A percentile compares a stretch with the other conserved stretches of the same genome.
Conservation (phyloP, 2,888 invertebrate genomes). For the Halictus quadricinctus region DNA sequence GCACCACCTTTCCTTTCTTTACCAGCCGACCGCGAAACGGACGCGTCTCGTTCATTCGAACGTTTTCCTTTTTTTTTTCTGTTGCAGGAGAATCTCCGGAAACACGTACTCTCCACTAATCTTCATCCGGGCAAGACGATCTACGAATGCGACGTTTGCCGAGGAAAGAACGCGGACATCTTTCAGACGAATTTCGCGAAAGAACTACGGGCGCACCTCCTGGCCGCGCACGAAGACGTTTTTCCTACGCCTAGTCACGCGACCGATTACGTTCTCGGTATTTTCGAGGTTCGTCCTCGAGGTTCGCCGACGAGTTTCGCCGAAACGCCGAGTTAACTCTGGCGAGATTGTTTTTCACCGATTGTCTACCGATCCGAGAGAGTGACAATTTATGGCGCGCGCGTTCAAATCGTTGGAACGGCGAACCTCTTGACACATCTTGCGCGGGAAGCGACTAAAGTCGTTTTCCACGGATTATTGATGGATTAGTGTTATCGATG, state of each 20-base stretch:
- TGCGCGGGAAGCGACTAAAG: too few species aligned
- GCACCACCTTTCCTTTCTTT: neutral
- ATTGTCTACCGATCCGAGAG: neutral
- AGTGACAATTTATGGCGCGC: constrained; percentile 25
- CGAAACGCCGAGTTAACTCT: constrained; percentile 24
- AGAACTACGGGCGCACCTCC: constrained; percentile 87
- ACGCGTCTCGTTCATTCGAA: neutral
- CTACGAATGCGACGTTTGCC: constrained; percentile 90
- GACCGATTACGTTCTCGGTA: constrained; percentile 83
- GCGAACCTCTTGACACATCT: neutral
- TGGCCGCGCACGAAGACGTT: constrained; percentile 84
- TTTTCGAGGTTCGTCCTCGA: constrained; percentile 76
- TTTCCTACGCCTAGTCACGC: constrained; percentile 84
- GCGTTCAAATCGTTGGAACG: constrained; percentile 17
- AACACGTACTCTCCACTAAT: constrained; percentile 91
- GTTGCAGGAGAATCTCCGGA: constrained; percentile 91
- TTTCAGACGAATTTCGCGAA: constrained; percentile 87
- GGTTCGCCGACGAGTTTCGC: neutral
- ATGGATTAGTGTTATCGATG: too few species aligned
- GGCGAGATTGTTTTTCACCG: constrained; percentile 15
- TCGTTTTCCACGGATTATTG: too few species aligned
- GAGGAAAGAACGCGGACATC: constrained; percentile 59
- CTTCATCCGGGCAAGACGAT: constrained; percentile 90
- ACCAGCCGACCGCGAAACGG: neutral
- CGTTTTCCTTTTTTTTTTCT: neutral